Base-by-base conservation (phyloP, 35 echinoderm and acorn worm genomes). In the Nesometra sesokonis region DNA sequence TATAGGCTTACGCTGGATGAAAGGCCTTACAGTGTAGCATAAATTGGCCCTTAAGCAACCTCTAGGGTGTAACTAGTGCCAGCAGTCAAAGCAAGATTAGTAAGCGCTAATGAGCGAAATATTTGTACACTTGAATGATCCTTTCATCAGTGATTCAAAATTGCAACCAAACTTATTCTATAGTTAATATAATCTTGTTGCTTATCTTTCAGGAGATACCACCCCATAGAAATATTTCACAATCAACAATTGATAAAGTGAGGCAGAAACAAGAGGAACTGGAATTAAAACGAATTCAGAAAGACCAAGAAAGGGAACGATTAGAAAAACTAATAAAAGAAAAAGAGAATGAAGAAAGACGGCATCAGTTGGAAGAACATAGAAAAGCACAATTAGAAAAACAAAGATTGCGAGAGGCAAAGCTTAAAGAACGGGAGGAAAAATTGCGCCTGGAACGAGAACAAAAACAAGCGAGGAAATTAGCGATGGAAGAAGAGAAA, bases 141-240 rank as follows among this genome's bases (percentile, higher is more conserved):
- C n/a, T n/a, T n/a, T n/a, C n/a, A n/a, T n/a, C n/a, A n/a, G n/a
- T n/a, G n/a, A n/a, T n/a, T n/a, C n/a, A n/a, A n/a, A n/a, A n/a
- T n/a, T n/a, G n/a, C n/a, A n/a, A n/a, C n/a, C n/a, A n/a, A n/a
- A n/a, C n/a, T n/a, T n/a, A n/a, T n/a, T n/a, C n/a, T n/a, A n/a
- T n/a, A n/a, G n/a, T n/a, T n/a, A n/a, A n/a, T n/a, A n/a, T n/a
- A 67, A 5, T 67, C 9, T 67, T 43, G 39, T 17, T 67, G 9
- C 2, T 67, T 67, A 67, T 27, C 21, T 67, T 67, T 9, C 23
- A 67, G 52, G 52, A 67, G 7, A 85, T 86, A 31, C 39, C 80
- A 32, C 32, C 52, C 17, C 80, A 52, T 77, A 85, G 93, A 13
- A 88, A 91, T n/a, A 91, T 97, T 79, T 97, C 95, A 67, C 85